These are phyloP conservation scores for Nansenia antarctica DNA, from an alignment of 2,113 vertebrate genomes.

Conservation along the genomic window DNA sequence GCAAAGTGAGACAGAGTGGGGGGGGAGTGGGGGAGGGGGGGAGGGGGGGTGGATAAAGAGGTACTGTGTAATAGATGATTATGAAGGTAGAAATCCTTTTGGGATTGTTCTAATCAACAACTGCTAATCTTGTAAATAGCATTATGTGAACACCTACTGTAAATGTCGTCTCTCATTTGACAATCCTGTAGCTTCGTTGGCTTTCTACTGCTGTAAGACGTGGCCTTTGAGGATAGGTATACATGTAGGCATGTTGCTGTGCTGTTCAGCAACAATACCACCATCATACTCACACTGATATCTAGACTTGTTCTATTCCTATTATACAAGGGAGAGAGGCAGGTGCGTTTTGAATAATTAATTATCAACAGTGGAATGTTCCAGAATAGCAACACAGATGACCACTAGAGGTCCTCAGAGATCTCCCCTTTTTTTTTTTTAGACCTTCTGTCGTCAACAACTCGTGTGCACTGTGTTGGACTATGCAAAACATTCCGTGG, in stretches of 20 bases:
- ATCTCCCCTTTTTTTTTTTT: background rate
- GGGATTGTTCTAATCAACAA: background rate
- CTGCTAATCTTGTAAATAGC: background rate
- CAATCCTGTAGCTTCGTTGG: too few relatives aligned
- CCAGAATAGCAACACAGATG: background rate
- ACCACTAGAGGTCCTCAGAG: slow-evolving; percentile 21
- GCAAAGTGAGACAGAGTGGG: background rate
- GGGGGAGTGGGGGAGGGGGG: background rate
- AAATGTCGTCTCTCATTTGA: background rate
- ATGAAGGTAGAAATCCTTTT: background rate
- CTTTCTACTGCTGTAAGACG: too few relatives aligned
- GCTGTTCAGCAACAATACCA: too few relatives aligned
- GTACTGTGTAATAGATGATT: background rate
- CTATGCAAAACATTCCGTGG: background rate
- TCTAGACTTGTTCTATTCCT: background rate
- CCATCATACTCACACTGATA: background rate
- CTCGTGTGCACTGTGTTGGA: slow-evolving; percentile 2
- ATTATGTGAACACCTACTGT: background rate
- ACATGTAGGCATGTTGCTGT: too few relatives aligned
- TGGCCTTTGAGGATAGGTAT: too few relatives aligned
- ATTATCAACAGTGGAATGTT: slow-evolving; percentile 25
- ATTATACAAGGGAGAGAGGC: background rate
- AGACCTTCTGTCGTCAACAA: background rate
- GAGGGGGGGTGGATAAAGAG: background rate
- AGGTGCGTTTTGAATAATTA: background rate